Conservation (phyloP, 1,140 invertebrate species). For the Subanguina moxae region DNA sequence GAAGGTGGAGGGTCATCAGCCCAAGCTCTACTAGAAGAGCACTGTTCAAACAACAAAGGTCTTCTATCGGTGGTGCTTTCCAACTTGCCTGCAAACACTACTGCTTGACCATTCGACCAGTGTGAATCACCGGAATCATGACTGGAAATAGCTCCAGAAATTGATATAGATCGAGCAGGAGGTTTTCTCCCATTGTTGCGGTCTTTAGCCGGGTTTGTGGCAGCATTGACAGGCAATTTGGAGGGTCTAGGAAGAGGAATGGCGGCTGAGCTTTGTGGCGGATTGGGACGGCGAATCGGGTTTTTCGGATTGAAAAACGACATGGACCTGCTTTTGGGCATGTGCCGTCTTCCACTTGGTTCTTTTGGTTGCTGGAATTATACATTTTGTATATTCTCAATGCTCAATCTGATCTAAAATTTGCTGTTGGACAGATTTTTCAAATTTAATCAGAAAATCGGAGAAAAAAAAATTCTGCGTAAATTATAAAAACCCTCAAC, state of each 20-base stretch:
- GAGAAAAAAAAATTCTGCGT: too few species aligned
- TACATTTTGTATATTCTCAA: too few species aligned
- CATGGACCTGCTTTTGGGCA: conserved; percentile 10
- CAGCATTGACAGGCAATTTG: conserved; percentile 3
- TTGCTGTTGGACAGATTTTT: too few species aligned
- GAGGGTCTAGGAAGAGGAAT: conserved; percentile 27
- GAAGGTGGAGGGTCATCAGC: conserved; percentile 52
- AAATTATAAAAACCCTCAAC: too few species aligned
- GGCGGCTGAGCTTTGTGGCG: conserved; percentile 33
- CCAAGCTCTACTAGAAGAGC: conserved; percentile 17
- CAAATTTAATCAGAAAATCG: too few species aligned
- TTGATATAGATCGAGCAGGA: neutral
- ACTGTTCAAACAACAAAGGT: conserved; percentile 1
- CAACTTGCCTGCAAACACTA: neutral
- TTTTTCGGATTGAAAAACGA: neutral
- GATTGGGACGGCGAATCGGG: conserved; percentile 19
- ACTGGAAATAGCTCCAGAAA: neutral
- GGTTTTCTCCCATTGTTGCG: neutral
- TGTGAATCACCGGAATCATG: neutral
- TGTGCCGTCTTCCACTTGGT: conserved; percentile 12
- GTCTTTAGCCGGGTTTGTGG: neutral
- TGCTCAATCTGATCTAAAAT: too few species aligned
- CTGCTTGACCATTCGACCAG: conserved; percentile 13
- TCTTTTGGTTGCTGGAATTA: conserved; percentile 15
- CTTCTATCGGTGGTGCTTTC: conserved; percentile 11